A percentile compares a stretch with the other conserved stretches of the same genome.
These are phyloP conservation scores for Gobio occitaniae DNA, from an alignment of 2,797 vertebrate species.

Conservation along the genomic window DNA sequence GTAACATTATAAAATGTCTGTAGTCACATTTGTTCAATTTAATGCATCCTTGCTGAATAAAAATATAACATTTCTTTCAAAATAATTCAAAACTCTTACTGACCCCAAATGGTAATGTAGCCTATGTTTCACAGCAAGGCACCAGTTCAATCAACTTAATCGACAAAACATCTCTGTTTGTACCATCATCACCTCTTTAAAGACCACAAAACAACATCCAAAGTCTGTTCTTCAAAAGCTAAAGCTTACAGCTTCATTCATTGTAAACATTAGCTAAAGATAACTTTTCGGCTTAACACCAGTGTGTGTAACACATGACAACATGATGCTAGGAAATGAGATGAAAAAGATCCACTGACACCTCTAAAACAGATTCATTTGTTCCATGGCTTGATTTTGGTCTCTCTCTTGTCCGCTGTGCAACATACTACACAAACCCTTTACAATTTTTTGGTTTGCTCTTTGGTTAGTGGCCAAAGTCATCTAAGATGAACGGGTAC, in stretches of 20 bases:
- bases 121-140: slow-evolving; percentile 83
- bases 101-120: slow-evolving; percentile 14
- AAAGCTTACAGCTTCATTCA: not conserved
- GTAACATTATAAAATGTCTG: not conserved
- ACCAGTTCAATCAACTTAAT: slow-evolving; percentile 74
- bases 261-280: not conserved
- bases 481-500: slow-evolving; percentile 20
- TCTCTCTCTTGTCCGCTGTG: slow-evolving; percentile 7
- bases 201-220: slow-evolving; percentile 18
- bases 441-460: slow-evolving; percentile 58
- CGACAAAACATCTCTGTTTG: slow-evolving; percentile 56
- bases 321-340: slow-evolving; percentile 1
- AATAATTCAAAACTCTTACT: not conserved
- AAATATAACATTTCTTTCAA: not conserved
- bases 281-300: not conserved
- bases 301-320: slow-evolving; percentile 23
- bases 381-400: slow-evolving; percentile 35
- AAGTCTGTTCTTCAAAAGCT: slow-evolving; percentile 1
- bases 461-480: slow-evolving; percentile 61
- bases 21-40: not conserved
- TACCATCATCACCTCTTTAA: slow-evolving; percentile 65
- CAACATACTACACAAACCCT: slow-evolving; percentile 40
- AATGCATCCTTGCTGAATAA: not conserved
- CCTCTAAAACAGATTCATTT: slow-evolving; percentile 9
- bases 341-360: not conserved